Conservation (phyloP, 1,140 invertebrate species). For the Psix sp. region DNA sequence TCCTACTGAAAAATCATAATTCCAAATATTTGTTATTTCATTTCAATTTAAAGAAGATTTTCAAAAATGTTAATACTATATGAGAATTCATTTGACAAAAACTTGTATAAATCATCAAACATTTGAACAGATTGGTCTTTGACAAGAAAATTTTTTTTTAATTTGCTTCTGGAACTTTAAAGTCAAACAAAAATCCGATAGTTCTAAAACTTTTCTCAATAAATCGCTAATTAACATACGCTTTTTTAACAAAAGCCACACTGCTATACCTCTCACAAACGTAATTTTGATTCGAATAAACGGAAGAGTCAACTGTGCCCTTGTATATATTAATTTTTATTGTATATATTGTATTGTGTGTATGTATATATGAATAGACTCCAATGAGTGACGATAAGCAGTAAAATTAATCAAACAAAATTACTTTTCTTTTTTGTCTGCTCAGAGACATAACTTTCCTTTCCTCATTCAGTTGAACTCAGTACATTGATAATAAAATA, state of each 20-base stretch:
- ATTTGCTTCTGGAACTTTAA: neutral
- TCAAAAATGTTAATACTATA: neutral
- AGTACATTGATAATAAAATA: slow-evolving; percentile 25
- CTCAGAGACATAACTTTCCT: neutral
- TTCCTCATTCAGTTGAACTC: neutral
- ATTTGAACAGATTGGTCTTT: slow-evolving; percentile 1
- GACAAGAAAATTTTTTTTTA: neutral
- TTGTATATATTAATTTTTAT: too few species aligned
- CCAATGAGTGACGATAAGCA: neutral
- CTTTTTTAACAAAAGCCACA: neutral
- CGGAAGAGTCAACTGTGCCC: too few species aligned
- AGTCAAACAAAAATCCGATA: neutral
- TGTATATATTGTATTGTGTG: neutral
- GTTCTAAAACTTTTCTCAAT: neutral
- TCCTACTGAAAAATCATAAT: slow-evolving; percentile 11
- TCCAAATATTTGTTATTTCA: neutral
- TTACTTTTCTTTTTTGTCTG: neutral
- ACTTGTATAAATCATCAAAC: neutral
- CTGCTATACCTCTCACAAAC: neutral
- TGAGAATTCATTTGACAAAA: neutral
- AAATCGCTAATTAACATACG: neutral
- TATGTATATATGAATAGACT: too few species aligned
- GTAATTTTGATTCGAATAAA: slow-evolving; percentile 1
- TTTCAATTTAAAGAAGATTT: neutral
- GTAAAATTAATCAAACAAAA: neutral